Evolutionary conservation across 2,797 vertebrate genomes (phyloP), one percentile per base, ranked within the genome.

Genomic region (Labeo calbasu): DNA sequence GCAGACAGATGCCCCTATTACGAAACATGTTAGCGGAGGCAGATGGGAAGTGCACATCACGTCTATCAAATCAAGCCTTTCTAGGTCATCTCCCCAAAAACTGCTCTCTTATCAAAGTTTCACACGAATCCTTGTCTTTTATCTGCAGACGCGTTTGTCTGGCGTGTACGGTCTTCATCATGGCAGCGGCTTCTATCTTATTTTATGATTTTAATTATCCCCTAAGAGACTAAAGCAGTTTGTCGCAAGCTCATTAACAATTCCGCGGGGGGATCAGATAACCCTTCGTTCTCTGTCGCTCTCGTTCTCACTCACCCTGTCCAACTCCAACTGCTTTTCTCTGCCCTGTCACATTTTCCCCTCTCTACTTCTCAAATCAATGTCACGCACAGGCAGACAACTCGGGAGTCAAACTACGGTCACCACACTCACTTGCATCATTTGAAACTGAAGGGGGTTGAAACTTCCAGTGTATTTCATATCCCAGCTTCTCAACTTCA

Each of bases 401-500:
- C 61, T 87, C 69, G 23, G 86, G 91, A 94, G 93, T 95, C 94
- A 94, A 94, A 92, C 92, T 92, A 88, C 90, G 93, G 93, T 94
- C 94, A 94, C 87, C 85, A 23, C 87, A 57, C 92, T 88, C 86
- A 25, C 88, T 86, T 86, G 87, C 88, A 85, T 88, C 86, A 88
- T 89, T 84, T 76, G 81, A 86, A 88, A 90, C 82, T 80, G 88
- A 91, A 86, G 73, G 91, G 86, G 81, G 68, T 82, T 72, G 76
- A 88, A 88, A 77, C 80, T 84, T 86, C 88, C 25, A 87, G 87
- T 92, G 90, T 79, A 72, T 91, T 93, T 91, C 90, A 79, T 88
- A 93, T 92, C 88, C 81, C 83, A 87, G 88, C 83, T 23, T 92
- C 92, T 91, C 90, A 92, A 92, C 91, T 93, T 72, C 86, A 84